These are phyloP conservation scores for Anguilla obscura DNA, from an alignment of 2,797 vertebrate species.

Conservation along the genomic window DNA sequence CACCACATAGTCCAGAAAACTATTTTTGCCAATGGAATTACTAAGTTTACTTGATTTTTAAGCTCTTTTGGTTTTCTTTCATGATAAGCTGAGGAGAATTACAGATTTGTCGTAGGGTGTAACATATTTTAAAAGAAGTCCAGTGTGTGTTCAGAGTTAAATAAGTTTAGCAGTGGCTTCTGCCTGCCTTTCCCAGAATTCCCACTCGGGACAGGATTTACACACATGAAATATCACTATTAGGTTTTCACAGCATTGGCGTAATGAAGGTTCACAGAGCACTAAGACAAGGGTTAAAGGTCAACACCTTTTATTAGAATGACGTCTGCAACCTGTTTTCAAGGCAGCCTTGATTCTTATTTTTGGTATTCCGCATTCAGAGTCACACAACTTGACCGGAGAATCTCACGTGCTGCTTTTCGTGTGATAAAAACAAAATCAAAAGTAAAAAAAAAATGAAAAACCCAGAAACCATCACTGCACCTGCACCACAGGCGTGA, in stretches of 20 bases:
- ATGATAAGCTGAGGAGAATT: neutral
- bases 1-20: neutral
- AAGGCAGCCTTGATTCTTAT: neutral
- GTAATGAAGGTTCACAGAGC: neutral
- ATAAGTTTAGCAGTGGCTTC: neutral
- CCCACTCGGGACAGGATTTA: neutral
- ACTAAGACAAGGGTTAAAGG: neutral
- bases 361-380: conserved; percentile 2
- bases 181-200: neutral
- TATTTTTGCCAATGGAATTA: neutral
- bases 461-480: neutral
- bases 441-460: neutral
- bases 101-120: neutral
- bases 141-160: neutral
- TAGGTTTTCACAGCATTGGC: neutral
- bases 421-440: neutral
- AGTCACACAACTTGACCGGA: neutral
- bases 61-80: neutral
- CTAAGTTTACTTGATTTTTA: neutral
- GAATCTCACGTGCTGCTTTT: neutral
- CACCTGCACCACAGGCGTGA: neutral
- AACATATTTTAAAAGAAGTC: neutral
- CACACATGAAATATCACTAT: neutral
- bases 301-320: conserved; percentile 25
- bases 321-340: conserved; percentile 23